A percentile compares a stretch with the other conserved stretches of the same genome.
Conservation (phyloP, 2,113 vertebrate species). For the Bolborhynchus lineola region DNA sequence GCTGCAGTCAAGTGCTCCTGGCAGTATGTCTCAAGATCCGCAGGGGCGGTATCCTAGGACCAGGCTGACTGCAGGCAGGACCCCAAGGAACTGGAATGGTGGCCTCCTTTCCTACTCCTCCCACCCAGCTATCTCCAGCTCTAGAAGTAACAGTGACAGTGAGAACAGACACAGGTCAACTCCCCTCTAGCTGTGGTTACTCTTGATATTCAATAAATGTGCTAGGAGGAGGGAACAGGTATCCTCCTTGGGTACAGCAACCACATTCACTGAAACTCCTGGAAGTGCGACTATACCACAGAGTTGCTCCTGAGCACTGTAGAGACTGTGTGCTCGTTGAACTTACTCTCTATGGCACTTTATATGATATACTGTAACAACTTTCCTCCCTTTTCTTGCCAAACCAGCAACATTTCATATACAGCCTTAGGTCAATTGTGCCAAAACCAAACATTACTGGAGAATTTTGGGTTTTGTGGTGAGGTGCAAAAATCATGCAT, state of each 20-base stretch:
- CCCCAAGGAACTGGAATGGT: accelerated
- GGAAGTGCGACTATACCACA: accelerated
- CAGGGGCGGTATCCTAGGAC: accelerated
- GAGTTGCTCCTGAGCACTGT: background rate
- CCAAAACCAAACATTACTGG: background rate
- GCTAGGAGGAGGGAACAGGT: accelerated
- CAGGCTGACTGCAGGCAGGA: background rate
- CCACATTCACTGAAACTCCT: accelerated
- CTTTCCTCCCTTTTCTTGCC: background rate
- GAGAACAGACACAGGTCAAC: accelerated
- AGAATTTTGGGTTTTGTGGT: background rate
- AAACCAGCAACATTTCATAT: background rate
- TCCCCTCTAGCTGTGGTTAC: background rate
- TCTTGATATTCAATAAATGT: background rate
- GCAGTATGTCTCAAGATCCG: background rate
- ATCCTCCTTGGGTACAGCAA: accelerated
- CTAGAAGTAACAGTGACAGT: background rate
- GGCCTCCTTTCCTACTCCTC: background rate
- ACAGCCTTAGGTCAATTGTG: background rate
- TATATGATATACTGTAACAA: background rate
- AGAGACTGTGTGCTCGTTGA: accelerated
- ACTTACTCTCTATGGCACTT: accelerated
- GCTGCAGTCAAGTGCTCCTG: background rate
- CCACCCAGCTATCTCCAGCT: background rate
- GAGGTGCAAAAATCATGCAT: background rate